Base-by-base conservation (phyloP, 2,797 vertebrate species). In the Cygnus olor region DNA sequence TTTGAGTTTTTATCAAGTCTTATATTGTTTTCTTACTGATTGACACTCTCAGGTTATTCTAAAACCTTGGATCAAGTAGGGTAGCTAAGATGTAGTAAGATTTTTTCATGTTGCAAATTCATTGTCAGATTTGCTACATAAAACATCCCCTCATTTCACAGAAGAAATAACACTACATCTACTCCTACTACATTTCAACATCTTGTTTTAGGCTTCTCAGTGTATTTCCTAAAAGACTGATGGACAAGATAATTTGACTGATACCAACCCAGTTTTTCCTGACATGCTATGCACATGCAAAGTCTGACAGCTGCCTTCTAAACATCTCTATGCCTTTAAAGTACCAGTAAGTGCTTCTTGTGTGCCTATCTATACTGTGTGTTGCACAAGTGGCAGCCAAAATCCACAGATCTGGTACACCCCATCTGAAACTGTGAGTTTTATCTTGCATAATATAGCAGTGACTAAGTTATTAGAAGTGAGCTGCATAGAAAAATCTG, bases 41-140 rank as follows among this genome's bases (percentile, higher is more conserved):
- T 94, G 85, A 90, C 85, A 73, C 36, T 40, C 92, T 58, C 20
- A 45, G 82, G 88, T 95, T 96, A 95, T 92, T 95, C 91, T 93
- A 85, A 97, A 95, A 91, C 72, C 85, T 95, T 92, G 94, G 85
- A 96, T 96, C 93, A 96, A 94, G 93, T 83, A 83, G 79, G 76
- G 84, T 87, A 96, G 79, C 69, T 92, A 92, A 96, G 91, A 87
- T 76, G 64, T 70, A 96, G 93, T 89, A 81, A 96, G 51, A 80
- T 95, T 94, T 89, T 96, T 97, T 97, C 77, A 92, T 95, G 90
- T 90, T 96, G 68, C 92, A 95, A 95, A 92, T 93, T 84, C 73
- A 72, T 95, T 96, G 95, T 96, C 95, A 96, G 83, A 68, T 90
- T 88, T 95, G 79, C 81, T 96, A 91, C 94, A 89, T 63, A 85